Conservation (phyloP, 2,113 vertebrate genomes). For the Hydrochoerus hydrochaeris region DNA sequence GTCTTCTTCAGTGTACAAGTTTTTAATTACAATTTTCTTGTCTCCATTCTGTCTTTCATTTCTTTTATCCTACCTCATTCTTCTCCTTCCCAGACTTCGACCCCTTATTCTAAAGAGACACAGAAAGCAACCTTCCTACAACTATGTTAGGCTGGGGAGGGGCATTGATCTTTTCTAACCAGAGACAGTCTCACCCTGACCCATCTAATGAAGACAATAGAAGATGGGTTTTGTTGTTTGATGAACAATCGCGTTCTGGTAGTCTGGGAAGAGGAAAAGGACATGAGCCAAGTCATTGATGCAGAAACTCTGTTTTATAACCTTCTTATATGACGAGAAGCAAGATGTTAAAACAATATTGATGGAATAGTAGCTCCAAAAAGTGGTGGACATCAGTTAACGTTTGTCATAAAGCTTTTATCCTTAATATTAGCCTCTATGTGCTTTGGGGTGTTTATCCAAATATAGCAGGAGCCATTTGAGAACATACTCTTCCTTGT, state of each 20-base stretch:
- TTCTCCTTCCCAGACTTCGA: neutral
- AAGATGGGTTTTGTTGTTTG: neutral
- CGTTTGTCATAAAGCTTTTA: neutral
- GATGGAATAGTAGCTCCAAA: neutral
- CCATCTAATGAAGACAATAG: neutral
- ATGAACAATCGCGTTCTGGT: neutral
- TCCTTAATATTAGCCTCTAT: neutral
- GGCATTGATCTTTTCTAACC: neutral
- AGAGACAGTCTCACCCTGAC: neutral
- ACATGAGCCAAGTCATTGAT: neutral
- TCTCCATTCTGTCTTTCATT: neutral
- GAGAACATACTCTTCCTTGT: neutral
- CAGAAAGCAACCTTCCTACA: neutral
- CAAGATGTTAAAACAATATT: neutral
- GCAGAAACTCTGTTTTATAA: neutral
- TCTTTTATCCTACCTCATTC: neutral
- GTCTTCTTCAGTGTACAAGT: neutral
- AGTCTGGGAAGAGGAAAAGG: neutral
- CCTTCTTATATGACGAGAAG: neutral
- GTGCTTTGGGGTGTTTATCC: neutral
- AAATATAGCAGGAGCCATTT: neutral
- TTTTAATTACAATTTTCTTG: neutral
- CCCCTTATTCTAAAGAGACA: neutral
- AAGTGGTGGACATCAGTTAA: neutral
- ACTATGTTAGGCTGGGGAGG: neutral